These are phyloP conservation scores for Eristalis pertinax DNA, from an alignment of 2,888 invertebrate species.

Conservation along the genomic window DNA sequence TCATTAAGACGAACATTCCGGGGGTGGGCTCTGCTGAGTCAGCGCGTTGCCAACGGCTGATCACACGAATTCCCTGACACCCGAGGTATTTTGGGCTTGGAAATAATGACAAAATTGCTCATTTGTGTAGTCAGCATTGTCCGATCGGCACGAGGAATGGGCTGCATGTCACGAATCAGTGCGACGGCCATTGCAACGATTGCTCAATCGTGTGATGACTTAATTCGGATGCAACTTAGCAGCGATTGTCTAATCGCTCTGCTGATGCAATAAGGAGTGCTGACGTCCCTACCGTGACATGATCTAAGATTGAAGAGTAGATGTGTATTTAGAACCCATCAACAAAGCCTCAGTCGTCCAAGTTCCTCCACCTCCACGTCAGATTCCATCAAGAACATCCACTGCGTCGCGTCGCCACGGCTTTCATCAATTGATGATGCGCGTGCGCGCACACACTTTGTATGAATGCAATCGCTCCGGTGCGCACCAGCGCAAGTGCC, in stretches of 20 bases:
- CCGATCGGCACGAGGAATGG: neutral
- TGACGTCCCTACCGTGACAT: no score
- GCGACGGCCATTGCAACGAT: neutral
- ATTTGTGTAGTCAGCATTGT: neutral
- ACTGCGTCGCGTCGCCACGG: neutral
- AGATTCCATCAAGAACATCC: neutral
- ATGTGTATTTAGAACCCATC: no score
- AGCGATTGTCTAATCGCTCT: neutral
- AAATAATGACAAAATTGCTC: neutral
- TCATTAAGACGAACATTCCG: neutral
- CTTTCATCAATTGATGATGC: neutral
- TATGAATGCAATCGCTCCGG: constrained; percentile 40
- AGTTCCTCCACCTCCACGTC: neutral
- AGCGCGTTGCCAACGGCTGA: neutral
- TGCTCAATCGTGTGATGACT: neutral
- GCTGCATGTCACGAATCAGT: neutral
- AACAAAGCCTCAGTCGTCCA: no score
- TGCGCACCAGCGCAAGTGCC: constrained; percentile 49
- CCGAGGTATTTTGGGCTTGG: neutral
- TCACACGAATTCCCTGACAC: neutral
- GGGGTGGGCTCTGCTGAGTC: neutral
- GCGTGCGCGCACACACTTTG: constrained; percentile 8
- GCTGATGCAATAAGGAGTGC: no score
- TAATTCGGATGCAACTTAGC: neutral
- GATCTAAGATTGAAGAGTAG: no score